Evolutionary conservation across 1,140 invertebrate species (phyloP).

Genomic region (Bursaphelenchus mucronatus): DNA sequence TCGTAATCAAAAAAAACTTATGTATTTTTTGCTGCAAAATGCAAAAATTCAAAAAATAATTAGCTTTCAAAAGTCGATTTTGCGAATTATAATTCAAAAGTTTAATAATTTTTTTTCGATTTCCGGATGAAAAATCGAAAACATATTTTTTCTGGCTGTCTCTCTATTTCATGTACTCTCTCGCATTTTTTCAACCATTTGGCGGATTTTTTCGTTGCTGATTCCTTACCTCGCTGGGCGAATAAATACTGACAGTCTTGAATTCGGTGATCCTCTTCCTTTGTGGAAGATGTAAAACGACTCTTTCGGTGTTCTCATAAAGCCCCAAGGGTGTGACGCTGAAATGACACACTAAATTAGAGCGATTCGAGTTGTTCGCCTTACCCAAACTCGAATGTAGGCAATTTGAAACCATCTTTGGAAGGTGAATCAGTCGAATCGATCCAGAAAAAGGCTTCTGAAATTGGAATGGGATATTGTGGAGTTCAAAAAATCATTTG

Average conservation of each 20-base stretch:
- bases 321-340: constrained; percentile 51
- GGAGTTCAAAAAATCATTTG: neutral
- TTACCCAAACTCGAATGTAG: constrained; percentile 59
- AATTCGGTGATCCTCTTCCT: constrained; percentile 41
- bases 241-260: constrained; percentile 47
- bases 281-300: constrained; percentile 50
- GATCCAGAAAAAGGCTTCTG: constrained; percentile 60
- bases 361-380: neutral
- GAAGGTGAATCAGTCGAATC: constrained; percentile 49
- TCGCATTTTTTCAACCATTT: constrained; percentile 6
- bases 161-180: no score
- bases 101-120: no score
- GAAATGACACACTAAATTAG: constrained; percentile 23
- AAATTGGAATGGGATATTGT: constrained; percentile 30
- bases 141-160: no score
- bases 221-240: constrained; percentile 33
- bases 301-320: constrained; percentile 41
- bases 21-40: neutral
- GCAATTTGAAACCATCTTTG: constrained; percentile 52
- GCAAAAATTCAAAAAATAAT: constrained; percentile 4
- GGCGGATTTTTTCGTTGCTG: neutral
- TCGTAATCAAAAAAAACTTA: neutral
- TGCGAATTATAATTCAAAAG: no score
- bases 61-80: no score
- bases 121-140: no score